Conservation (phyloP, 2,888 invertebrate genomes). For the Melangyna quadrimaculata region DNA sequence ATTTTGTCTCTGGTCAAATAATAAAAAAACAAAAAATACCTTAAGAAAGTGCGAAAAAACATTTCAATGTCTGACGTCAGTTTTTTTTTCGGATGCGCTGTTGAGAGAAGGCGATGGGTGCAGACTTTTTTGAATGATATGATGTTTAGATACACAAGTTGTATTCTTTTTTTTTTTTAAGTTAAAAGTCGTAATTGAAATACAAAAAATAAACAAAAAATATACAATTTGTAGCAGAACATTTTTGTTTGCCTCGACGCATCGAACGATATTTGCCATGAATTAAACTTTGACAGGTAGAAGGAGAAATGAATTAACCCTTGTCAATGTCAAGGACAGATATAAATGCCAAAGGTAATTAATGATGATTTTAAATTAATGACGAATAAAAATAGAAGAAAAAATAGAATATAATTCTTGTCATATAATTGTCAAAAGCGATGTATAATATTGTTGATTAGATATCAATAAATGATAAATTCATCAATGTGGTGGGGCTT, state of each 20-base stretch:
- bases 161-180: neutral
- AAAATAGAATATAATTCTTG: no score
- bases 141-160: neutral
- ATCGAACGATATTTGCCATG: no score
- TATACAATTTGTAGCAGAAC: neutral
- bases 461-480: no score
- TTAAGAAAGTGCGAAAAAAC: slow-evolving; percentile 6
- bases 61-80: slow-evolving; percentile 60
- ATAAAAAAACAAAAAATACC: neutral
- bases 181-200: neutral
- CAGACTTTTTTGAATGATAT: neutral
- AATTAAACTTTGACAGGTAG: neutral
- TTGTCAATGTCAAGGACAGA: slow-evolving; percentile 13
- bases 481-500: no score
- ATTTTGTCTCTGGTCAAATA: slow-evolving; percentile 20
- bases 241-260: no score
- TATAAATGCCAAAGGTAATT: neutral
- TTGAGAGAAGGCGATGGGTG: neutral
- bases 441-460: no score
- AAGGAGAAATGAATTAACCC: slow-evolving; percentile 10
- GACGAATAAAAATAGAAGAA: no score
- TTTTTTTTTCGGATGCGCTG: neutral
- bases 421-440: no score
- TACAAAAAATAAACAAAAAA: neutral
- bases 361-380: no score